These are phyloP conservation scores for Perithous albicinctus DNA, from an alignment of 2,888 invertebrate genomes.

Conservation along the genomic window DNA sequence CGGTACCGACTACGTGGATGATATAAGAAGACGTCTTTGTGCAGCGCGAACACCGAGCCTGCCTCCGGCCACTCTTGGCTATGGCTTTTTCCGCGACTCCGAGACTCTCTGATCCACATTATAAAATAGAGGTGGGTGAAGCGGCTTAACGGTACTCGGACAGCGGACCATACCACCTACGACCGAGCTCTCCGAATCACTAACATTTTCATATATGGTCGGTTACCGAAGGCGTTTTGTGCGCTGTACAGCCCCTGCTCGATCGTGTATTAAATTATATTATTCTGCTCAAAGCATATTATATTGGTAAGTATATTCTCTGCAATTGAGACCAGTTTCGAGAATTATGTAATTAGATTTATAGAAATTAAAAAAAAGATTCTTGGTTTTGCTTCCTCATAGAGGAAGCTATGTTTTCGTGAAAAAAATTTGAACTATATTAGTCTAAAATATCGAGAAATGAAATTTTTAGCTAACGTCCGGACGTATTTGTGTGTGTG, in stretches of 20 bases:
- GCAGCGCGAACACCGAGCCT: slow-evolving; percentile 11
- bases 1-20: slow-evolving; percentile 37
- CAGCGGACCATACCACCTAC: slow-evolving; percentile 68
- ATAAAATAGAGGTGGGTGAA: slow-evolving; percentile 75
- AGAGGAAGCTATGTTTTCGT: no score
- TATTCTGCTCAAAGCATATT: slow-evolving; percentile 4
- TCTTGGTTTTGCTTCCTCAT: no score
- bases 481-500: no score
- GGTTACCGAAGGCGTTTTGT: slow-evolving; percentile 60
- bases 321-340: slow-evolving; percentile 10
- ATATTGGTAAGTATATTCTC: slow-evolving; percentile 23
- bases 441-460: no score
- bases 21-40: slow-evolving; percentile 54
- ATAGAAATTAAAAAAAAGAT: no score
- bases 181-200: slow-evolving; percentile 66
- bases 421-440: no score
- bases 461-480: no score
- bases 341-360: no score
- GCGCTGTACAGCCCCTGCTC: slow-evolving; percentile 1
- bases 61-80: slow-evolving; percentile 26
- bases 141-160: slow-evolving; percentile 69
- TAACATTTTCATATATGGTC: slow-evolving; percentile 71
- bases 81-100: slow-evolving; percentile 43
- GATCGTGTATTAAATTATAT: neutral
- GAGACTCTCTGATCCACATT: slow-evolving; percentile 73